These are phyloP conservation scores for Dimorphilus gyrociliatus DNA, from an alignment of 2,888 invertebrate species.

Conservation along the genomic window DNA sequence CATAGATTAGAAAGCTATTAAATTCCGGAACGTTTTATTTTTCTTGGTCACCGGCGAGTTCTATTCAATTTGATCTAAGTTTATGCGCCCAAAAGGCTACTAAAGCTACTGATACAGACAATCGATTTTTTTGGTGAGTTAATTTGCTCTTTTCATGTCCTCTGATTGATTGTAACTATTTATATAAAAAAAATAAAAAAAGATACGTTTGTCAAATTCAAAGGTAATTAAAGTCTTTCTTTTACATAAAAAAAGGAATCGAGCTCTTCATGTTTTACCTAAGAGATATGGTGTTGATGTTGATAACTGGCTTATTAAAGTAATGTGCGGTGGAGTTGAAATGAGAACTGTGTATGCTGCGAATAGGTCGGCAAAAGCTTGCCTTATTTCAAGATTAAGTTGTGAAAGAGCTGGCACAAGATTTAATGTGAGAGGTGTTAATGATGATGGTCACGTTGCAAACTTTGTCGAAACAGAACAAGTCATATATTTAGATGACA, in stretches of 20 bases:
- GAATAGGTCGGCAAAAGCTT: conserved; percentile 71
- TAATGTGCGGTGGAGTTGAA: conserved; percentile 94
- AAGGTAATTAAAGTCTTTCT: background rate
- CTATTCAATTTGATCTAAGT: conserved; percentile 64
- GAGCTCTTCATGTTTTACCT: conserved; percentile 80
- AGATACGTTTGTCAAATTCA: background rate
- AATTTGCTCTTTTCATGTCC: background rate
- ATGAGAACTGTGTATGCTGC: conserved; percentile 93
- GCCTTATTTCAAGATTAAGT: conserved; percentile 84
- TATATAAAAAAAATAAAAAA: background rate
- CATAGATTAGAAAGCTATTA: conserved; percentile 62
- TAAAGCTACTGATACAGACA: conserved; percentile 65
- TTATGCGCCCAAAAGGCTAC: conserved; percentile 76
- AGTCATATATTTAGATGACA: conserved; percentile 54
- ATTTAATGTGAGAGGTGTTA: conserved; percentile 94
- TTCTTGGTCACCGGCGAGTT: conserved; percentile 52
- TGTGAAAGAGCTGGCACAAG: conserved; percentile 94
- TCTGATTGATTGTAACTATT: background rate
- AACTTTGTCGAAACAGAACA: conserved; percentile 99
- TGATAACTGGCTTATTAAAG: conserved; percentile 73
- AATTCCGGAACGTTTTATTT: conserved; percentile 99
- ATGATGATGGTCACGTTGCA: conserved; percentile 96
- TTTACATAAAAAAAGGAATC: conserved; percentile 50
- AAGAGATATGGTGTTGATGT: conserved; percentile 78
- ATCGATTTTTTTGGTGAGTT: conserved; percentile 80